A percentile compares a stretch with the other conserved stretches of the same genome.
Evolutionary conservation across 2,113 vertebrate genomes (phyloP).

Genomic region (Lipophrys pholis): DNA sequence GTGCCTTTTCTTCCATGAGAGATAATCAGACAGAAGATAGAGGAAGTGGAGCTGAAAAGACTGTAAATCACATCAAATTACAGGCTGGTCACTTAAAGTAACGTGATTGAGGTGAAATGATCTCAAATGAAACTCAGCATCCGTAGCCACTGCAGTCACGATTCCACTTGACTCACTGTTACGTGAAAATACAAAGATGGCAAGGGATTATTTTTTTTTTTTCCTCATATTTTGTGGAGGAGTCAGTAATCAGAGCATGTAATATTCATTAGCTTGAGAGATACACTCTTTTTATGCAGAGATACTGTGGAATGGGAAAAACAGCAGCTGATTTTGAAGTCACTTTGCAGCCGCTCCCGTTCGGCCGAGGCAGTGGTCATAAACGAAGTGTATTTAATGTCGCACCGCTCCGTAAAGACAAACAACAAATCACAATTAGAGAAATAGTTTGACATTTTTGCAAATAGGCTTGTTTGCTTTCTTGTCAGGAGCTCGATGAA

Average conservation of each 20-base stretch:
- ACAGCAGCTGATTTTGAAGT: neutral
- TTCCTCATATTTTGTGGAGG: neutral
- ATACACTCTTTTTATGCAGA: neutral
- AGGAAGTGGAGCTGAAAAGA: neutral
- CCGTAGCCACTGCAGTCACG: neutral
- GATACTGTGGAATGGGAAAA: neutral
- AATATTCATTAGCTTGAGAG: constrained; percentile 7
- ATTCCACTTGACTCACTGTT: neutral
- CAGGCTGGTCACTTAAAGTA: neutral
- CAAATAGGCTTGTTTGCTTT: neutral
- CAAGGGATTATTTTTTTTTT: neutral
- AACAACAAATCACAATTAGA: neutral
- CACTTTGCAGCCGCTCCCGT: neutral
- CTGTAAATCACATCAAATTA: neutral
- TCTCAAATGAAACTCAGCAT: neutral
- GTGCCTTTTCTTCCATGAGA: neutral
- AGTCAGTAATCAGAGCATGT: constrained; percentile 12
- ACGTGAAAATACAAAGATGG: neutral
- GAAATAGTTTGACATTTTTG: neutral
- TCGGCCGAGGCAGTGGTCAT: neutral
- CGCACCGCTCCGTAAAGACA: neutral
- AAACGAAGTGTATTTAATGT: neutral
- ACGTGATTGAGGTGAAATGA: neutral
- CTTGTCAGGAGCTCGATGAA: too few species aligned
- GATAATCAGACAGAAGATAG: neutral